phyloP scores from a whole-genome alignment of 2,797 vertebrate genomes.

The Distichodus sexfasciatus region DNA sequence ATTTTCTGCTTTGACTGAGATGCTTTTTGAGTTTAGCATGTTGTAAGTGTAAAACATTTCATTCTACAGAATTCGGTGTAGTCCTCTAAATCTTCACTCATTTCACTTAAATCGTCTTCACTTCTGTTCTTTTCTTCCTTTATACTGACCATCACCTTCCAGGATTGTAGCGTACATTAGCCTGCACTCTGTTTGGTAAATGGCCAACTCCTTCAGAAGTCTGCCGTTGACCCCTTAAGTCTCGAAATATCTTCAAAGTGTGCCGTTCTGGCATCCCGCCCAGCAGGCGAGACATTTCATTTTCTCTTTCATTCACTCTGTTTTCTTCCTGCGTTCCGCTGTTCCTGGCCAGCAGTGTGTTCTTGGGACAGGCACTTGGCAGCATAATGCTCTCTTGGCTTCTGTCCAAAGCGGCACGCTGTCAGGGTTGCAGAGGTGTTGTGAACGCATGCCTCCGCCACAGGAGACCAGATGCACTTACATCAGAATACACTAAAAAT shows the following conservation, averaged over 20 bases:
- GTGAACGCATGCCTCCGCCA: slow-evolving; percentile 25
- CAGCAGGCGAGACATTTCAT: slow-evolving; percentile 28
- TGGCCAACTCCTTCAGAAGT: slow-evolving; percentile 19
- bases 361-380: slow-evolving; percentile 43
- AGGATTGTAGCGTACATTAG: slow-evolving; percentile 4
- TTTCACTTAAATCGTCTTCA: no score
- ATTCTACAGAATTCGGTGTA: no score
- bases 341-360: slow-evolving; percentile 27
- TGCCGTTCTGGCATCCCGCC: slow-evolving; percentile 36
- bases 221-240: slow-evolving; percentile 31
- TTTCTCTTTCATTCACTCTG: slow-evolving; percentile 23
- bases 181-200: slow-evolving; percentile 18
- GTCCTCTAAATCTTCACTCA: no score
- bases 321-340: slow-evolving; percentile 24
- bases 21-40: no score
- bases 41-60: no score
- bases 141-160: slow-evolving; percentile 6
- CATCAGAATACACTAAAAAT: no score
- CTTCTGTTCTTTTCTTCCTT: neutral
- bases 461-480: slow-evolving; percentile 22
- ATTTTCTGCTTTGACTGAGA: no score
- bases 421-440: slow-evolving; percentile 42
- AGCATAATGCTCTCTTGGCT: slow-evolving; percentile 46
- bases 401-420: slow-evolving; percentile 45
- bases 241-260: slow-evolving; percentile 39